Evolutionary conservation across 2,797 vertebrate genomes (phyloP), one percentile per base, ranked within the genome.

Genomic region (Rhinogobio ventralis): DNA sequence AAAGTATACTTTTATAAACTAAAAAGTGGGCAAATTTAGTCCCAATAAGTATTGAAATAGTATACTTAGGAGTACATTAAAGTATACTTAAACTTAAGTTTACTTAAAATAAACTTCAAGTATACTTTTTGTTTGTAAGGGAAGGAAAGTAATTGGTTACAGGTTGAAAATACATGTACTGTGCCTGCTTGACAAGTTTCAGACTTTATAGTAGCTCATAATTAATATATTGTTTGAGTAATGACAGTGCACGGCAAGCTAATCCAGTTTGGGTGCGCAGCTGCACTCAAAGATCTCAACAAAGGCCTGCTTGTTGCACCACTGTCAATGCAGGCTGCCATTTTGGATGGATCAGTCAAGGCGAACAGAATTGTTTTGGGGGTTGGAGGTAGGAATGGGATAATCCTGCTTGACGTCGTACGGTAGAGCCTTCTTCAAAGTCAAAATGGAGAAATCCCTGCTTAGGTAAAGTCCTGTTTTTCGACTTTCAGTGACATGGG

Each of bases 251-350:
- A 90, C 73, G 90, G 77, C 76, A 51, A 75, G 76, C 77, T 88
- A 87, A 90, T 89, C 87, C 91, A 89, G 91, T 91, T 91, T 85
- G 82, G 89, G 91, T 86, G 85, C 79, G 89, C 94, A 95, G 94
- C 94, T 95, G 94, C 90, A 90, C 90, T 90, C 91, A 89, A 91
- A 92, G 88, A 88, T 82, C 78, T 87, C 89, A 93, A 95, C 94
- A 95, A 95, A 94, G 91, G 92, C 86, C 85, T 85, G 89, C 91
- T 92, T 96, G 93, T 95, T 93, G 92, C 90, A 80, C 72, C 51
- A 60, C 72, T 71, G 71, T 75, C 73, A 55, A 25, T 60, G 69
- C 77, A 80, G 82, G 71, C 42, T 51, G 85, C 84, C 81, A 79
- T 86, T 88, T 62, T 77, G 85, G 87, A 87, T 73, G 83, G 79